These are phyloP conservation scores for Ascidia mentula DNA, from an alignment of 23 tunicate species.

Conservation along the genomic window DNA sequence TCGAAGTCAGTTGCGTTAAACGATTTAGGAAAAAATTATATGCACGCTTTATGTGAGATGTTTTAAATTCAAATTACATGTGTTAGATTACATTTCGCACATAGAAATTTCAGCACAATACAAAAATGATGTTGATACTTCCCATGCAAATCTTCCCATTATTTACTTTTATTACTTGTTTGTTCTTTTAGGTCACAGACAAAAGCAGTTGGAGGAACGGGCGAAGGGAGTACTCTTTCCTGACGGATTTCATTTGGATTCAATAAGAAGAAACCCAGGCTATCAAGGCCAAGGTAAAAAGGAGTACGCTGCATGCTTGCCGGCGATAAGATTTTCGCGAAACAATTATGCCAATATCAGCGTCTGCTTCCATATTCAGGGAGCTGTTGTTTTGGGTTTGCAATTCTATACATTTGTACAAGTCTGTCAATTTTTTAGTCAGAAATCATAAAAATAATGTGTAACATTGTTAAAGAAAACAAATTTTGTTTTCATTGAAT, in stretches of 20 bases:
- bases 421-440: not conserved
- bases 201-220: constrained; percentile 74
- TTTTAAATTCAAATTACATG: too few species aligned
- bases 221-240: constrained; percentile 63
- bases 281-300: constrained; percentile 61
- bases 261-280: constrained; percentile 53
- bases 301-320: not conserved
- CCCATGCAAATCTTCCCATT: not conserved
- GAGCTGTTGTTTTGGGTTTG: too few species aligned
- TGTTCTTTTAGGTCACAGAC: constrained; percentile 58
- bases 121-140: too few species aligned
- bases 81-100: too few species aligned
- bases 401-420: too few species aligned
- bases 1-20: not conserved
- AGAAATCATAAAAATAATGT: too few species aligned
- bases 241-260: constrained; percentile 58
- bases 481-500: too few species aligned
- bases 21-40: not conserved
- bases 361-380: too few species aligned
- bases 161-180: not conserved
- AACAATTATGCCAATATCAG: too few species aligned
- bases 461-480: too few species aligned
- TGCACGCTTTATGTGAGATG: too few species aligned
- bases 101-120: too few species aligned
- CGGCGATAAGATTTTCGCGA: not conserved